phyloP scores from a whole-genome alignment of 2,113 vertebrate genomes.

The Romanogobio albipinnatus region DNA sequence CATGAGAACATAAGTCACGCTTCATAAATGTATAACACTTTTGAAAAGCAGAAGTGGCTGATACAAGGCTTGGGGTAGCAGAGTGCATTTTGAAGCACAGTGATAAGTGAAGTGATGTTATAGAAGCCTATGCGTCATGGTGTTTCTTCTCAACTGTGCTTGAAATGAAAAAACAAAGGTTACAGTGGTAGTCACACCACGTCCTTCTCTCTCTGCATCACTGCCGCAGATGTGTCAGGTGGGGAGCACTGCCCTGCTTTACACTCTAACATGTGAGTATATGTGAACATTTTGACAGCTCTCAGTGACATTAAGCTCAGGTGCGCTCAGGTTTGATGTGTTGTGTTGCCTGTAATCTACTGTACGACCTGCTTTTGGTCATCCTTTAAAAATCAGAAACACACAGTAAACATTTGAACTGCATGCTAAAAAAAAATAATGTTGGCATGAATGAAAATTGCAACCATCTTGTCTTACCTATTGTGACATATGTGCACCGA shows the following conservation, averaged over 20 bases:
- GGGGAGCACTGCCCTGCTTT: neutral
- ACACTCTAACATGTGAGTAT: neutral
- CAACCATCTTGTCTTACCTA: neutral
- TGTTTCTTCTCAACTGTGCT: constrained; percentile 21
- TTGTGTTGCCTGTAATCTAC: neutral
- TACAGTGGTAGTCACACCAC: constrained; percentile 1
- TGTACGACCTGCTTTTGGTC: neutral
- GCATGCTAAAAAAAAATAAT: neutral
- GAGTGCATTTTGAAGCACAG: neutral
- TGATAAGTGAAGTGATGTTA: neutral
- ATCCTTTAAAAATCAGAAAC: neutral
- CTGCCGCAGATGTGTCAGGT: constrained; percentile 17
- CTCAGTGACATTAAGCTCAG: neutral
- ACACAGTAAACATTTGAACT: neutral
- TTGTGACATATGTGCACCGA: neutral
- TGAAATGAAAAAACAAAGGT: neutral
- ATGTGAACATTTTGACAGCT: neutral
- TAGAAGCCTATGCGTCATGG: neutral
- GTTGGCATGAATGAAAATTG: neutral
- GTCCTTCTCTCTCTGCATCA: neutral
- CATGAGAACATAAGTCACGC: neutral
- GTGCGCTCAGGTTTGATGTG: constrained; percentile 28
- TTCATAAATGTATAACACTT: constrained; percentile 19
- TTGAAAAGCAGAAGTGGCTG: constrained; percentile 5
- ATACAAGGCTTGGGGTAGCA: neutral